phyloP scores from a whole-genome alignment of 2,888 invertebrate species.

The Drosophila sordidapex region DNA sequence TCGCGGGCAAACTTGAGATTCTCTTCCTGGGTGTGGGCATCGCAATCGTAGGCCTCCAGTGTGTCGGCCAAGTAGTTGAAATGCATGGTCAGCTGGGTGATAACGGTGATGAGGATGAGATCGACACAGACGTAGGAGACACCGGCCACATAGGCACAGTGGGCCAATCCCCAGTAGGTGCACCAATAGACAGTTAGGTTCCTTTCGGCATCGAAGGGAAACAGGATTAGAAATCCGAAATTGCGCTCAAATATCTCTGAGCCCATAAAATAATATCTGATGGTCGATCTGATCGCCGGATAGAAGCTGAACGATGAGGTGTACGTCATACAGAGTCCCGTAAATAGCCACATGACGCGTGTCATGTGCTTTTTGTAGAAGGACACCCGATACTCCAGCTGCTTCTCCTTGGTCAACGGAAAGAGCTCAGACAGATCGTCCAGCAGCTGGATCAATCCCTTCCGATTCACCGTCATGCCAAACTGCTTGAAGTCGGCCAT shows the following conservation, averaged over 20 bases:
- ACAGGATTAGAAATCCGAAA: constrained; percentile 62
- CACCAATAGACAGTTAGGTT: constrained; percentile 66
- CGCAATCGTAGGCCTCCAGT: constrained; percentile 57
- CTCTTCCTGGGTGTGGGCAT: constrained; percentile 41
- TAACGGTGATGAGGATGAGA: constrained; percentile 71
- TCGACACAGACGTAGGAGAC: constrained; percentile 78
- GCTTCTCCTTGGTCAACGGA: constrained; percentile 53
- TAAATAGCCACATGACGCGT: constrained; percentile 65
- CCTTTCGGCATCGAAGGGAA: constrained; percentile 64
- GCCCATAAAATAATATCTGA: constrained; percentile 63
- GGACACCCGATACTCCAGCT: constrained; percentile 50
- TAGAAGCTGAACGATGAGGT: constrained; percentile 77
- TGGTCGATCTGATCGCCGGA: constrained; percentile 67
- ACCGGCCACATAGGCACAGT: constrained; percentile 74
- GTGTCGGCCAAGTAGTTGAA: constrained; percentile 72
- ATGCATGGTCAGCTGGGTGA: constrained; percentile 75
- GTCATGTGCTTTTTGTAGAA: constrained; percentile 59
- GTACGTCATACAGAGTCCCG: constrained; percentile 70
- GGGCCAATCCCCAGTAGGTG: constrained; percentile 64
- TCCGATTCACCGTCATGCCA: constrained; percentile 60
- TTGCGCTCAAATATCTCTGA: constrained; percentile 69
- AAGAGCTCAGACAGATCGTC: constrained; percentile 69
- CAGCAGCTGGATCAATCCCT: constrained; percentile 51
- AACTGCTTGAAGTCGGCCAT: constrained; percentile 76
- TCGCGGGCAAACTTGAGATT: constrained; percentile 57